Conservation (phyloP, 1,140 invertebrate genomes). For the Drosophila nasuta region DNA sequence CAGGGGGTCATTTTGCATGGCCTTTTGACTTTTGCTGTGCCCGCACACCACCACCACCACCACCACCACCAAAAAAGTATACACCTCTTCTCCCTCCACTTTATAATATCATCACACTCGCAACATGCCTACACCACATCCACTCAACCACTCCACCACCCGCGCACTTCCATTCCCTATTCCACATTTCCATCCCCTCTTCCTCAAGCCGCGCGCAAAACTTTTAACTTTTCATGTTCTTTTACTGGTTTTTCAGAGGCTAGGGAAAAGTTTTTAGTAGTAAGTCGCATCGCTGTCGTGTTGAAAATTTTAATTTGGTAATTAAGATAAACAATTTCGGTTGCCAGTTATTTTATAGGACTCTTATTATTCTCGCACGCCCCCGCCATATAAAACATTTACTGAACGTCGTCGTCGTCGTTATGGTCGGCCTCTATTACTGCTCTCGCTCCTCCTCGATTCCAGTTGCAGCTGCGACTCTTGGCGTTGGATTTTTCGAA, state of each 20-base stretch:
- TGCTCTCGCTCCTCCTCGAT: not conserved
- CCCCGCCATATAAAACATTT: slow-evolving; percentile 46
- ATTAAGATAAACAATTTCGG: slow-evolving; percentile 84
- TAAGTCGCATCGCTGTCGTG: slow-evolving; percentile 36
- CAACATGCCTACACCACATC: slow-evolving; percentile 25
- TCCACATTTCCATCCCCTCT: not conserved
- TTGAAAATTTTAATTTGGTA: slow-evolving; percentile 82
- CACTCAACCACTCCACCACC: not conserved
- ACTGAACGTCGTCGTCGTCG: not conserved
- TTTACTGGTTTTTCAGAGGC: slow-evolving; percentile 40
- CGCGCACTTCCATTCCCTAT: slow-evolving; percentile 6
- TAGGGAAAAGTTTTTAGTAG: slow-evolving; percentile 57
- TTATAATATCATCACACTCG: slow-evolving; percentile 18
- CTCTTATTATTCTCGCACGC: slow-evolving; percentile 1
- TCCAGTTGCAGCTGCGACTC: slow-evolving; percentile 34
- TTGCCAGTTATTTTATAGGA: slow-evolving; percentile 67
- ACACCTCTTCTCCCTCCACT: slow-evolving; percentile 26
- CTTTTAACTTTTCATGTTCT: slow-evolving; percentile 7
- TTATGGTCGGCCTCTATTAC: not conserved
- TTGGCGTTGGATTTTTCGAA: slow-evolving; percentile 1
- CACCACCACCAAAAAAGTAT: slow-evolving; percentile 21
- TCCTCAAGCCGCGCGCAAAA: slow-evolving; percentile 1
- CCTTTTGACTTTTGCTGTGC: slow-evolving; percentile 53
- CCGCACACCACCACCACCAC: slow-evolving; percentile 28
- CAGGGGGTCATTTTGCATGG: slow-evolving; percentile 57